Evolutionary conservation across 2,113 vertebrate genomes (phyloP).

Genomic region (Dissostichus mawsoni): DNA sequence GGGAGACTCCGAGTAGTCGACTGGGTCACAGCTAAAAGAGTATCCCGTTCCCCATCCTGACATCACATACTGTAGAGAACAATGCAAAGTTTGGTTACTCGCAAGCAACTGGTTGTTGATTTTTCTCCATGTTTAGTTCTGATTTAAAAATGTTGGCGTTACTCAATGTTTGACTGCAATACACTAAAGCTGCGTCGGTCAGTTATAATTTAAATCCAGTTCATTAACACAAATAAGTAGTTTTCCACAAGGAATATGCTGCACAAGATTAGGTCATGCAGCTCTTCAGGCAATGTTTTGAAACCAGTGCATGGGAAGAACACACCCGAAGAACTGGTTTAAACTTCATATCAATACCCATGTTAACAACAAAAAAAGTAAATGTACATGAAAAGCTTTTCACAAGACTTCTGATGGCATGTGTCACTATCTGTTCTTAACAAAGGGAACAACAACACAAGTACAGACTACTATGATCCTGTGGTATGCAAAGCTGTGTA

Average conservation of each 20-base stretch:
- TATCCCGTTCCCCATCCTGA: slow-evolving; percentile 98
- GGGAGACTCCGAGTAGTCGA: slow-evolving; percentile 93
- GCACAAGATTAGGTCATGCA: background rate
- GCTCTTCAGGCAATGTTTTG: background rate
- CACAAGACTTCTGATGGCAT: background rate
- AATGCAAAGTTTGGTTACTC: background rate
- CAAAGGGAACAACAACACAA: background rate
- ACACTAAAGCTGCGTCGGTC: background rate
- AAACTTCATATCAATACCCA: background rate
- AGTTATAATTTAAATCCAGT: background rate
- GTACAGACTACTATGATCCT: background rate
- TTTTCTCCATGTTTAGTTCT: background rate
- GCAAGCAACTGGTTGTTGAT: background rate
- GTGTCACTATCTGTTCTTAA: background rate
- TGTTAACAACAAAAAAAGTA: background rate
- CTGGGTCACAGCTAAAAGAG: slow-evolving; percentile 91
- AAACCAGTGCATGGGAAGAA: background rate
- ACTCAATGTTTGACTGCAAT: background rate
- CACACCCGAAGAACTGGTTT: slow-evolving; percentile 26
- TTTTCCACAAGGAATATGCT: background rate
- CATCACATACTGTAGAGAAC: slow-evolving; percentile 91
- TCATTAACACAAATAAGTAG: background rate
- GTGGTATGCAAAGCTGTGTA: background rate
- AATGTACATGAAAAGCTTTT: background rate
- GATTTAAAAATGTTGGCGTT: background rate